phyloP scores from a whole-genome alignment of 2,888 invertebrate species.

The Pyrochroa serraticornis region DNA sequence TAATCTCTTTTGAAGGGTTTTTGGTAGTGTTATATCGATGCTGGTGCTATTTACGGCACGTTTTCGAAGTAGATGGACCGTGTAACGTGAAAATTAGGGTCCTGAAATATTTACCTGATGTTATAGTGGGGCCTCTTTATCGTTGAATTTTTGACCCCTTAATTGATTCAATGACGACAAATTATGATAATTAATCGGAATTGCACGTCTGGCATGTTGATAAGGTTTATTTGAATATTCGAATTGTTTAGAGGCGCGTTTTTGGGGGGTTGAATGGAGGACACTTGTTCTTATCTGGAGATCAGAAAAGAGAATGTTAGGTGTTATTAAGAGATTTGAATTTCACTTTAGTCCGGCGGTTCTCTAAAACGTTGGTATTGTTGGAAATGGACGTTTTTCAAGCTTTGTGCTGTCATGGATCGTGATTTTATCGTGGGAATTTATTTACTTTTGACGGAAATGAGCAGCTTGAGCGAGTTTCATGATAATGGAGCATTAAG shows the following conservation, averaged over 20 bases:
- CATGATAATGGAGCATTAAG: conserved; percentile 21
- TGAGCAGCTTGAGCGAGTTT: conserved; percentile 20
- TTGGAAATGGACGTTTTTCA: conserved; percentile 31
- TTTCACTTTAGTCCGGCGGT: conserved; percentile 43
- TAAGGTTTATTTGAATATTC: not conserved
- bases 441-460: conserved; percentile 26
- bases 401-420: conserved; percentile 28
- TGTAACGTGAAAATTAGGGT: conserved; percentile 45
- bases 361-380: conserved; percentile 41
- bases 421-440: conserved; percentile 36
- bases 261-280: not conserved
- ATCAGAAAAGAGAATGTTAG: conserved; percentile 20
- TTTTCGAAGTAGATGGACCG: conserved; percentile 45
- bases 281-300: not conserved
- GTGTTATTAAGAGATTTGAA: conserved; percentile 47
- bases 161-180: too few species aligned
- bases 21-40: conserved; percentile 35
- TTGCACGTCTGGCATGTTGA: too few species aligned
- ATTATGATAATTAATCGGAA: too few species aligned
- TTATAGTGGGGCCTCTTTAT: too few species aligned
- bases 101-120: conserved; percentile 28
- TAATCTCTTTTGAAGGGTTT: conserved; percentile 38
- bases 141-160: too few species aligned
- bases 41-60: conserved; percentile 28
- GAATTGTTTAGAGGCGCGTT: conserved; percentile 6